Conservation (phyloP, 2,888 invertebrate genomes). For the Serripes groenlandicus region DNA sequence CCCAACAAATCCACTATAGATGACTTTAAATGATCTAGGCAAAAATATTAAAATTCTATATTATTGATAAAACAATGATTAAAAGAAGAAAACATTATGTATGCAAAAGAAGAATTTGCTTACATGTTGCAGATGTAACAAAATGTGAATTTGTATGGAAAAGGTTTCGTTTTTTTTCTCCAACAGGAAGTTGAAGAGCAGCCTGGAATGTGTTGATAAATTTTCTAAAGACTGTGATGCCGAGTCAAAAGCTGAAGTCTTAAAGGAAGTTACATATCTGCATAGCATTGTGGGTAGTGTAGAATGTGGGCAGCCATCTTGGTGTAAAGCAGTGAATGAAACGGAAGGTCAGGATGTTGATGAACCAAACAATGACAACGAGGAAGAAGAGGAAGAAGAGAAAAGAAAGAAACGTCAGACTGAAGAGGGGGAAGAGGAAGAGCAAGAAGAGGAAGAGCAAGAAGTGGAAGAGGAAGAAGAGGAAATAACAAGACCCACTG, state of each 20-base stretch:
- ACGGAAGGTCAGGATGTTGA: not conserved
- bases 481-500: too few relatives aligned
- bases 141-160: too few relatives aligned
- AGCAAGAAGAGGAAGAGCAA: not conserved
- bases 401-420: not conserved
- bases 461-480: not conserved
- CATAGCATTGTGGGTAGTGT: slow-evolving; percentile 37
- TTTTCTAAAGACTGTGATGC: slow-evolving; percentile 49
- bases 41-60: too few relatives aligned
- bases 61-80: too few relatives aligned
- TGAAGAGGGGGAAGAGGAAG: not conserved
- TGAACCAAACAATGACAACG: not conserved
- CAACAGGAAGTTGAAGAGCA: not conserved
- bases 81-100: too few relatives aligned
- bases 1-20: too few relatives aligned
- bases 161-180: too few relatives aligned
- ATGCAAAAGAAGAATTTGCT: too few relatives aligned
- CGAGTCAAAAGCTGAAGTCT: not conserved
- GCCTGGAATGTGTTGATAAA: slow-evolving; percentile 34
- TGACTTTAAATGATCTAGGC: too few relatives aligned
- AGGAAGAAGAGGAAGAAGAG: not conserved
- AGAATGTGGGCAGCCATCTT: slow-evolving; percentile 42
- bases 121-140: too few relatives aligned
- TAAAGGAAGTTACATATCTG: slow-evolving; percentile 17
- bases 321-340: slow-evolving; percentile 27